phyloP scores from a whole-genome alignment of 2,113 vertebrate species.

The Pachycephala philippinensis region DNA sequence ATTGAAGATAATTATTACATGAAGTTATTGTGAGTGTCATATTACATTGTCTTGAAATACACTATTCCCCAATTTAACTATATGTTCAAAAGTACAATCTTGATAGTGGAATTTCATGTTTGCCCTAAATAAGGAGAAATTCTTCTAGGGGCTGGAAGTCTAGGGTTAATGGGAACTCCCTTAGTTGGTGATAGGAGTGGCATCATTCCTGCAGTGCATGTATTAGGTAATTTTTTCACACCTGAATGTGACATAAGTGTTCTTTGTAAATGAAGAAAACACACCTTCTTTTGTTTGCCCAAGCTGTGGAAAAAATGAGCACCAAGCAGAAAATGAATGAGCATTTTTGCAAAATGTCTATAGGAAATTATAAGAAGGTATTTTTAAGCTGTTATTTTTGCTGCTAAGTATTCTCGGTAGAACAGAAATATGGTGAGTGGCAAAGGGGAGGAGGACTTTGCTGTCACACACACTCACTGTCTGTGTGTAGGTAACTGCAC shows the following conservation, averaged over 20 bases:
- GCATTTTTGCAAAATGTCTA: background rate
- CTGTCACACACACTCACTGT: background rate
- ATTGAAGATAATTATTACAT: background rate
- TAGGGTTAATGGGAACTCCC: background rate
- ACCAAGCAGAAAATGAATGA: background rate
- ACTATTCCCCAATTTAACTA: background rate
- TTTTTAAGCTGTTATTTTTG: background rate
- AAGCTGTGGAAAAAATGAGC: background rate
- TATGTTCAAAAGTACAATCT: background rate
- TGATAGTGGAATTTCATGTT: background rate
- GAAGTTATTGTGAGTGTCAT: background rate
- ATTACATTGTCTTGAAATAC: background rate
- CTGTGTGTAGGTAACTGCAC: background rate
- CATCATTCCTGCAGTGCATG: background rate
- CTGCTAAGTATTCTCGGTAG: background rate
- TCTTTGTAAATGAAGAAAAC: background rate
- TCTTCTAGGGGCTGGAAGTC: background rate
- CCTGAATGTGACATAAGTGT: background rate
- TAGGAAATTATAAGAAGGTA: background rate
- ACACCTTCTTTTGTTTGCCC: background rate
- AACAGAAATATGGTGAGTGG: background rate
- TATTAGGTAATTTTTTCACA: background rate
- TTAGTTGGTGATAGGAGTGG: background rate
- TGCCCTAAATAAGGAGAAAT: background rate
- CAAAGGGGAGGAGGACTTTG: background rate